Base-by-base conservation (phyloP, 1,140 invertebrate species). In the Rhysida immarginata region DNA sequence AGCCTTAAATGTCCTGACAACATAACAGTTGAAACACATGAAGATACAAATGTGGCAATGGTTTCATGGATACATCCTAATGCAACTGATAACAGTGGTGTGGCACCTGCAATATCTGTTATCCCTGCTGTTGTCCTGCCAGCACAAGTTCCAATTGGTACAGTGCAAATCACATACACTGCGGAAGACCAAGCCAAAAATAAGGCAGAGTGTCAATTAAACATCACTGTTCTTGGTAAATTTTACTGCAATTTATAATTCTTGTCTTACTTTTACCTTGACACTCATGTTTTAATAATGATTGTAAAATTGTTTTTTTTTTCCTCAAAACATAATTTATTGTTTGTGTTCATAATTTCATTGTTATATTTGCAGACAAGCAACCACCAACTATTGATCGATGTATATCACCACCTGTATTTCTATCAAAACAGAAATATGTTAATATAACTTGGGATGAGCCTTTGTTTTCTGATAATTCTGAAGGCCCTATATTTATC, bases 381-480 rank as follows among this genome's bases (percentile, higher is more conserved):
- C 76, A 82, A 62, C 71, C 77, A 23, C 82, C 82, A 11, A 71
- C 67, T 16, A 68, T 82, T 1, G 81, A 83, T 61, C 71, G 74
- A 52, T 84, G 82, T 65, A 65, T 76, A 5, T 77, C 75, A 57
- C 80, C 80, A 1, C 69, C 75, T 2, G 67, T 72, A 20, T 75
- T 77, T 58, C 66, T 79, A 1, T 73, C 72, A 13, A 60, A 66
- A 16, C 68, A 71, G 16, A 63, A 65, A 27, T 65, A 64, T 11
- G 69, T 78, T 2, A 70, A 72, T 26, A 68, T 76, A 1, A 65
- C 66, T 2, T 83, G 81, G 81, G 77, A 80, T 50, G 78, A 81
- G 59, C 82, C 82, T 18, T 64, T 76, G 5, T 81, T 83, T 65
- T 77, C 76, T 58, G 82, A 85, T 61, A 85, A 84, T 67, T 83